Percentiles rank a stretch among this genome's conserved stretches.
Evolutionary conservation across 2,113 vertebrate genomes (phyloP).

Genomic region (Astur gentilis): DNA sequence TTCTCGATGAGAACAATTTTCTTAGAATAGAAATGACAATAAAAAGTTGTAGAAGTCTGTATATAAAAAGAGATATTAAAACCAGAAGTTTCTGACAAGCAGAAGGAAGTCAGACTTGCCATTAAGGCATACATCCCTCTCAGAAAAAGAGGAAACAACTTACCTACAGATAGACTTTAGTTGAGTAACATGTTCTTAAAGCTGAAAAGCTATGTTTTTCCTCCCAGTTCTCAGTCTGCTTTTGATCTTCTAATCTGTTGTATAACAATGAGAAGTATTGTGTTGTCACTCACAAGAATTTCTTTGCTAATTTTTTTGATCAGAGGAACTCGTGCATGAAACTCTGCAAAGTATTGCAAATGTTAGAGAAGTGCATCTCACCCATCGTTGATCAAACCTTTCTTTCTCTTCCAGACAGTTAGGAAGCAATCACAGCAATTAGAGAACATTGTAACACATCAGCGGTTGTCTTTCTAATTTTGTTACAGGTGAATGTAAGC

Average conservation of each 20-base stretch:
- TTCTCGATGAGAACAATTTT: neutral
- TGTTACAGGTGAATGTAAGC: constrained; percentile 71
- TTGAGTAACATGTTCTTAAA: neutral
- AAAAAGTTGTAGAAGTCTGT: neutral
- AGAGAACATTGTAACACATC: constrained; percentile 15
- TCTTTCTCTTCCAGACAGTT: neutral
- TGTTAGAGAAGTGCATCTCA: neutral
- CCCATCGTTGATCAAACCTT: neutral
- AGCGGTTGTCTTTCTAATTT: constrained; percentile 31
- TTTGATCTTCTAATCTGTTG: neutral
- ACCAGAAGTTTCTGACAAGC: neutral
- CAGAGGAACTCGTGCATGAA: neutral
- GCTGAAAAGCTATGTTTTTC: neutral
- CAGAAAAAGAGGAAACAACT: neutral
- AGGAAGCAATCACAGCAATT: constrained; percentile 2
- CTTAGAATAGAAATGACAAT: neutral
- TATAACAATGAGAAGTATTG: neutral
- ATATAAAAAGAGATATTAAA: neutral
- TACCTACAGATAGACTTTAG: neutral
- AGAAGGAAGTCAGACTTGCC: neutral
- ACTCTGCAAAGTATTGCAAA: neutral
- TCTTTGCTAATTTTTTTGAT: neutral
- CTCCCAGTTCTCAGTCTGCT: neutral
- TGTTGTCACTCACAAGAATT: neutral
- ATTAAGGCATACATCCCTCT: neutral